These are phyloP conservation scores for Rhinoderma darwinii DNA, from an alignment of 2,113 vertebrate species.

Conservation along the genomic window DNA sequence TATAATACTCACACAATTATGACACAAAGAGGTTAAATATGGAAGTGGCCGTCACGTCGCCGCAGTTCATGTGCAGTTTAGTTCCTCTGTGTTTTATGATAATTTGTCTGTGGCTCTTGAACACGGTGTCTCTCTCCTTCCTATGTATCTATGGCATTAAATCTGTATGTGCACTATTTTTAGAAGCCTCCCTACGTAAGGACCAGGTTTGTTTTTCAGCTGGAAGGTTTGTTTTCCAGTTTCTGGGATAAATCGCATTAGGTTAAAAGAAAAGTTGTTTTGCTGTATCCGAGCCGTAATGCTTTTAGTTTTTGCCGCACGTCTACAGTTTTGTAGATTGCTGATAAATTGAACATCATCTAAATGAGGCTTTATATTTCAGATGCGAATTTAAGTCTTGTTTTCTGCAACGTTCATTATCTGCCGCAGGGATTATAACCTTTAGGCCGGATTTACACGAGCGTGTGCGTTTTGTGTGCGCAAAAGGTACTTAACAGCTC, in stretches of 20 bases:
- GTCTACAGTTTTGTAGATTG: not conserved
- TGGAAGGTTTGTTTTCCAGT: conserved; percentile 30
- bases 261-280: conserved; percentile 45
- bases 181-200: conserved; percentile 22
- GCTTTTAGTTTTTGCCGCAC: not conserved
- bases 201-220: conserved; percentile 48
- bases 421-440: not conserved
- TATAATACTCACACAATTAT: not conserved
- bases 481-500: too few relatives aligned
- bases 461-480: too few relatives aligned
- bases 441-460: too few relatives aligned
- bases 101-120: not conserved
- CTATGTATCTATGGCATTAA: conserved; percentile 42
- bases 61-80: not conserved
- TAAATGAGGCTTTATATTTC: conserved; percentile 24
- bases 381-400: not conserved
- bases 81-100: not conserved
- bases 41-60: not conserved
- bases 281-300: not conserved
- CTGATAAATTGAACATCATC: conserved; percentile 16
- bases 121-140: not conserved
- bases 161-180: conserved; percentile 39
- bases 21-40: not conserved
- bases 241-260: conserved; percentile 42
- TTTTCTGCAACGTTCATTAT: conserved; percentile 7